Base-by-base conservation (phyloP, 2,888 invertebrate genomes). In the Trichacis sp. region DNA sequence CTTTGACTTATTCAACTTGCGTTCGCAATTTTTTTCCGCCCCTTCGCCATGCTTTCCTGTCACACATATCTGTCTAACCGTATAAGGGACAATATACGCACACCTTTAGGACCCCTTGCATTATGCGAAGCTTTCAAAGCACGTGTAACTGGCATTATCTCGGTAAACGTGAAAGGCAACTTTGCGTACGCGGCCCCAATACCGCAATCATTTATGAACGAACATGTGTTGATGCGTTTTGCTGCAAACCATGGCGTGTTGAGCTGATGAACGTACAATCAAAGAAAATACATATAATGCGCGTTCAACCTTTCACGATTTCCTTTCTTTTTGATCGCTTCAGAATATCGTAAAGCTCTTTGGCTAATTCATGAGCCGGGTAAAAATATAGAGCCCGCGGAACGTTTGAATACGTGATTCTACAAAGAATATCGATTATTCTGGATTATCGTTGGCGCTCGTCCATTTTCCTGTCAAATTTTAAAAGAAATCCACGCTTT, bases 81-180 rank as follows among this genome's bases (percentile, higher is more conserved):
- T 43, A 62, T 51, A 36, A 48, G n/a, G 45, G 54, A 58, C 57
- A 58, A 64, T 64, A 58, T 38, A 55, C 46, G 24, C 29, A 14
- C 19, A n/a, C 46, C 47, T 47, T 33, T 12, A 43, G 51, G 60
- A 54, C 56, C 59, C 57, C 55, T 40, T 56, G 45, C 38, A 68
- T 65, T 66, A 64, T 66, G 49, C 38, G 46, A 20, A 52, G 61
- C 70, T 69, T 70, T 59, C 56, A 68, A 63, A 65, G 68, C 71
- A 58, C 68, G 64, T 68, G 73, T 69, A 71, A 74, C 71, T 72
- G 70, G 68, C 68, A 73, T 75, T 74, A 77, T 78, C 73, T 65
- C 58, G 59, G 57, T 68, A 70, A 70, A 70, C 67, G 66, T 69
- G 70, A 70, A 67, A 67, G 67, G 48, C 17, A 47, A 54, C 57